A percentile compares a stretch with the other conserved stretches of the same genome.
Conservation (phyloP, 2,113 vertebrate species). For the Nesogale talazaci region DNA sequence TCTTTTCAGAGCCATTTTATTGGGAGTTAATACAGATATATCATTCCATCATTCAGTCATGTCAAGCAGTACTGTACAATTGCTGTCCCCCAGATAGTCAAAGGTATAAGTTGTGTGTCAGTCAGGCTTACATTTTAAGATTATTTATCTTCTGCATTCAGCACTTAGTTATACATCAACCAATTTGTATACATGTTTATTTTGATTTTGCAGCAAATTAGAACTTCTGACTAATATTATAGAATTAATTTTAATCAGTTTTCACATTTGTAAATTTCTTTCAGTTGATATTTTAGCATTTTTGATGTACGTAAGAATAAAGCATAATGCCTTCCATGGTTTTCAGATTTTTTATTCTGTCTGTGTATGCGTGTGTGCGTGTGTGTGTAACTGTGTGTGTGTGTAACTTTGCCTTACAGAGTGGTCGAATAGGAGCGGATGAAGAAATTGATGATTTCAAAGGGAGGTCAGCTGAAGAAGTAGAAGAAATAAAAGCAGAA, state of each 20-base stretch:
- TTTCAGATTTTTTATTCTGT: conserved; percentile 10
- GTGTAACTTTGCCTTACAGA: conserved; percentile 89
- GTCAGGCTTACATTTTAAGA: conserved; percentile 37
- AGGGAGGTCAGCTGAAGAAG: conserved; percentile 91
- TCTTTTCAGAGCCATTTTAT: too few relatives aligned
- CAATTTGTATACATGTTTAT: conserved; percentile 24
- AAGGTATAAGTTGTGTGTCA: conserved; percentile 7
- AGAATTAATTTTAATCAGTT: conserved; percentile 56
- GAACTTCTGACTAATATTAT: conserved; percentile 31
- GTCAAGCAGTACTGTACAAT: too few relatives aligned
- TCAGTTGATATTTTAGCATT: neutral
- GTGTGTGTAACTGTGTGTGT: neutral
- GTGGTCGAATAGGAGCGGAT: conserved; percentile 98
- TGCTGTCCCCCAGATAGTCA: neutral
- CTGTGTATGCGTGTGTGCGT: neutral
- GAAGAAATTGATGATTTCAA: conserved; percentile 94
- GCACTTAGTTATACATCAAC: conserved; percentile 6
- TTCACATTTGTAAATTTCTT: conserved; percentile 5
- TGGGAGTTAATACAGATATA: too few relatives aligned
- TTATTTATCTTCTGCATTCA: conserved; percentile 43
- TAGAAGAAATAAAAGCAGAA: conserved; percentile 95
- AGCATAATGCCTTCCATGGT: neutral
- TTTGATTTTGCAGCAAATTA: conserved; percentile 58
- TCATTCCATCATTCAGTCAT: too few relatives aligned
- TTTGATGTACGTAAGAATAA: conserved; percentile 53